Percentiles rank a stretch among this genome's conserved stretches.
These are phyloP conservation scores for Crotalus horridus DNA, from an alignment of 2,113 vertebrate species.

Conservation along the genomic window DNA sequence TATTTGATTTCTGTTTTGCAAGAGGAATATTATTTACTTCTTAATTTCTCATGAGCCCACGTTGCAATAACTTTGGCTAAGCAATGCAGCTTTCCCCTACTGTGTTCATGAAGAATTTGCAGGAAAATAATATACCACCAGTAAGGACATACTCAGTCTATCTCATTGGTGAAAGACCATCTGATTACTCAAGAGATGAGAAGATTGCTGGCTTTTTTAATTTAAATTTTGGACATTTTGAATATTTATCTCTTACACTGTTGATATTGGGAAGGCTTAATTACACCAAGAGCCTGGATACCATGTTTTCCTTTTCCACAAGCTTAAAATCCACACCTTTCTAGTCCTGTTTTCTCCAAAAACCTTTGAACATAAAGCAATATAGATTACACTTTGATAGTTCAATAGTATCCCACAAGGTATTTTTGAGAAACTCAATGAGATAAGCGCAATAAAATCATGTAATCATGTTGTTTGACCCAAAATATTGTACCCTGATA, in stretches of 20 bases:
- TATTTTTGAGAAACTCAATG: not conserved
- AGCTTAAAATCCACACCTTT: not conserved
- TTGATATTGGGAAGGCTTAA: not conserved
- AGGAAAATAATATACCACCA: not conserved
- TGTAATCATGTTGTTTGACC: not conserved
- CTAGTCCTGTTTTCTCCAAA: not conserved
- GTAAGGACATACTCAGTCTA: not conserved
- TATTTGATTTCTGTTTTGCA: constrained; percentile 9
- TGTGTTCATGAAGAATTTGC: not conserved
- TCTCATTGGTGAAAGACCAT: constrained; percentile 21
- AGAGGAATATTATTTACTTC: constrained; percentile 16
- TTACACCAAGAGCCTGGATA: not conserved
- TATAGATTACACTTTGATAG: not conserved
- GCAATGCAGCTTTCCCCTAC: not conserved
- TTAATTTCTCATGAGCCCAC: constrained; percentile 27
- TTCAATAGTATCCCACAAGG: not conserved
- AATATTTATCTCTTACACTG: not conserved
- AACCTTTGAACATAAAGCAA: not conserved
- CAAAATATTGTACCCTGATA: not conserved
- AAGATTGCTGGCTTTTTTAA: not conserved
- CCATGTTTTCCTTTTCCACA: not conserved
- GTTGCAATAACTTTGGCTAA: constrained; percentile 22
- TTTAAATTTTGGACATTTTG: not conserved
- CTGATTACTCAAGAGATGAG: constrained; percentile 9
- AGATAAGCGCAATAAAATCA: not conserved